Percentiles rank a stretch among this genome's conserved stretches.
These are phyloP conservation scores for Ctenochaetus hawaiiensis DNA, from an alignment of 2,797 vertebrate genomes.

Conservation along the genomic window DNA sequence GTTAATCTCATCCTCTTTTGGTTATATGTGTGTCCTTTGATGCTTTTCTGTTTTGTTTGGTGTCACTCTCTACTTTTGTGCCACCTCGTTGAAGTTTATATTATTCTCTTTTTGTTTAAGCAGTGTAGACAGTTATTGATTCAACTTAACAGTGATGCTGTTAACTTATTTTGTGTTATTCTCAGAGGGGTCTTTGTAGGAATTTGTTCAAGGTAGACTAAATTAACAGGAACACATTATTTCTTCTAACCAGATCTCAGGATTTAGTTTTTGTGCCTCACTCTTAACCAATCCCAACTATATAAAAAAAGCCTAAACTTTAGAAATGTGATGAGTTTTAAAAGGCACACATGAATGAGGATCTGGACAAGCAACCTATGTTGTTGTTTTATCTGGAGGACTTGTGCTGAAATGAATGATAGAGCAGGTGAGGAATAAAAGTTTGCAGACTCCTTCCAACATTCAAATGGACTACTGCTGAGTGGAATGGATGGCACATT, in stretches of 20 bases:
- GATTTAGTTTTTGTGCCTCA: not conserved
- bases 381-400: not conserved
- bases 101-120: not conserved
- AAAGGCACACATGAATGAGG: not conserved
- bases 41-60: not conserved
- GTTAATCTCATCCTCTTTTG: not conserved
- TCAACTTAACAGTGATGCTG: not conserved
- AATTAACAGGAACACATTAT: not conserved
- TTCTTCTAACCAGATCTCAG: not conserved
- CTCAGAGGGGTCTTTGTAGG: too few relatives aligned
- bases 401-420: conserved; percentile 1
- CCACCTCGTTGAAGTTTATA: not conserved
- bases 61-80: not conserved
- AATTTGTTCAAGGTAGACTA: not conserved
- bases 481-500: conserved; percentile 28
- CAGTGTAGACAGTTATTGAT: not conserved
- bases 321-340: not conserved
- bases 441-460: conserved; percentile 19
- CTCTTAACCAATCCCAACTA: not conserved
- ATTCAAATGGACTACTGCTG: not conserved
- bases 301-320: not conserved
- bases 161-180: too few relatives aligned
- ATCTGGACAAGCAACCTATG: not conserved
- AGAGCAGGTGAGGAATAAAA: conserved; percentile 27
- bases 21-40: not conserved